Base-by-base conservation (phyloP, 2,113 vertebrate species). In the Seriola dumerili region DNA sequence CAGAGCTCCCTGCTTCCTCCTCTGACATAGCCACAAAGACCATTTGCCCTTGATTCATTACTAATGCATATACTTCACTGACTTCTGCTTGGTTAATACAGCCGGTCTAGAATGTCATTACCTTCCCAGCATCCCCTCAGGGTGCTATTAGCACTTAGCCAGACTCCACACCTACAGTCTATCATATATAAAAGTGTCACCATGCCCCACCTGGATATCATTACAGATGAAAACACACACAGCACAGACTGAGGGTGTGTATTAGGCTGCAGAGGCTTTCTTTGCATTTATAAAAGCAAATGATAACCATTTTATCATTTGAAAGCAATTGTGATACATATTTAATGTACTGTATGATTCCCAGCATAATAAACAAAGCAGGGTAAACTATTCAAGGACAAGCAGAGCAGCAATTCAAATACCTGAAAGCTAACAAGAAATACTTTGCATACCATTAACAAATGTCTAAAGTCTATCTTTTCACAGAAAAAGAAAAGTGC, bases 101-200 rank as follows among this genome's bases (percentile, higher is more conserved):
- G 40, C 66, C 4, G 1, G 66, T 73, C 67, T 67, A 66, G 76
- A 80, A 84, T 88, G 72, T 85, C 81, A 88, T 85, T 87, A 87
- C 69, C 50, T n/a, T 80, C 67, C 80, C 72, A 72, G 80, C 85
- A 36, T 65, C 63, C 78, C 92, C 85, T 83, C 74, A 29, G 88
- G 89, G 81, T 83, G 78, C 81, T 76, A 89, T 93, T 90, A 88
- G 78, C 8, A 8, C 84, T 80, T 78, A 75, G 87, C 73, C 76
- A 83, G 75, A 64, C 75, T 84, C 71, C 62, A 66, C 89, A 88
- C 74, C 46, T 79, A 85, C 80, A 81, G 79, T 84, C 46, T 46
- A 79, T 85, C 75, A 83, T 84, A 70, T 83, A 85, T 83, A 89
- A 93, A 93, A 78, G 83, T 92, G 88, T 89, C 92, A 87, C 36